A percentile compares a stretch with the other conserved stretches of the same genome.
Conservation (phyloP, 1,140 invertebrate genomes). For the honey bee (Apis mellifera) region DNA sequence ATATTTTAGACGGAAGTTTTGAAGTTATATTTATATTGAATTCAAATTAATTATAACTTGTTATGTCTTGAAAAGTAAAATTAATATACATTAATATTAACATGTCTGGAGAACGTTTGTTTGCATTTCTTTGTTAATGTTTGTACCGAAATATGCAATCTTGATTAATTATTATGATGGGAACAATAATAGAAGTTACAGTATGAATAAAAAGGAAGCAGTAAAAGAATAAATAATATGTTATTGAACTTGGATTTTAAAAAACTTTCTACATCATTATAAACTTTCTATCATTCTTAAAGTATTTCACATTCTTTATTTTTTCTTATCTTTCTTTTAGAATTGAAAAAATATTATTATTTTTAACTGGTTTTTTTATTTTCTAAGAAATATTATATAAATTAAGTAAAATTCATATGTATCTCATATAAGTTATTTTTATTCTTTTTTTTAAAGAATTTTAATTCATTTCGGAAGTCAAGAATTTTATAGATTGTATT, state of each 20-base stretch:
- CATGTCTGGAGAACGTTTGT: neutral
- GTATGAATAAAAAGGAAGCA: slow-evolving; percentile 18
- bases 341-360: no score
- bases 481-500: no score
- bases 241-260: neutral
- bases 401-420: no score
- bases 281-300: neutral
- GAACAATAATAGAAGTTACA: slow-evolving; percentile 13
- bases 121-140: neutral
- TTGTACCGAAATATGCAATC: neutral
- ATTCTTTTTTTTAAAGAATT: no score
- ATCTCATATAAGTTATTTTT: no score
- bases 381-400: no score
- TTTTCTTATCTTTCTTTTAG: no score
- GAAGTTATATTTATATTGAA: neutral
- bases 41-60: neutral
- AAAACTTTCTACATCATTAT: neutral
- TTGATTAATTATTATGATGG: neutral
- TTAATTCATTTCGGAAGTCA: no score
- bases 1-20: no score
- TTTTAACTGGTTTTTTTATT: no score
- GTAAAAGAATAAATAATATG: neutral
- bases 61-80: neutral
- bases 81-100: neutral
- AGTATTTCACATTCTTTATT: no score